Base-by-base conservation (phyloP, 2,113 vertebrate genomes). In the Craseonycteris thonglongyai region DNA sequence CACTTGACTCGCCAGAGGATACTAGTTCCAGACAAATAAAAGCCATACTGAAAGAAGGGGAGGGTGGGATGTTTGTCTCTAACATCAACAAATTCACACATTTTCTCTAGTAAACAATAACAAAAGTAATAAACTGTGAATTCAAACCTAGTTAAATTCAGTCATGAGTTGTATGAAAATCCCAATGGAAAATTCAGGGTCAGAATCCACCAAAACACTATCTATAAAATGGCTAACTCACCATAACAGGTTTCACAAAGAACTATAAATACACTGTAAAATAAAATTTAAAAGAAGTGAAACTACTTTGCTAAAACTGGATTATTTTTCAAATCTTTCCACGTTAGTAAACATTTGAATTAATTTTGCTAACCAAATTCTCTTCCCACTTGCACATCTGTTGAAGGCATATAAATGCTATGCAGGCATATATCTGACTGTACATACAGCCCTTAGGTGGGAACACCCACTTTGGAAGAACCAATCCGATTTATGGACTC, bases 1-100 rank as follows among this genome's bases (percentile, higher is more conserved):
- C 78, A 71, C 68, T 92, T 71, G 19, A 71, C 68, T 92, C 66
- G 19, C 71, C 76, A 69, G 33, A 69, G 59, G 38, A 93, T 71
- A n/a, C n/a, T n/a, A 40, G 42, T 35, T 86, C 81, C 83, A 84
- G 94, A 94, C 86, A 94, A 97, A 80, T 5, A 18, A 85, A 88
- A 96, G 45, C 42, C 40, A 82, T 82, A 61, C 42, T 26, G 56
- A 92, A 90, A 80, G 72, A 38, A 88, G 28, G 2, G 76, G 87
- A 13, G 1, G 19, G 42, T 24, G 24, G 81, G 97, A 90, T 91
- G 91, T 85, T 91, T 88, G 9, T 91, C 38, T 94, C 26, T 86
- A 68, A 75, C 2, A 65, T 28, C 75, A 65, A 76, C 30, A 76
- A 72, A 84, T 54, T 56, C 33, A 83, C 12, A 30, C 15, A n/a